Evolutionary conservation across 1,140 invertebrate species (phyloP), one percentile per base, ranked within the genome.

Genomic region (Dolichoris vasculosae): DNA sequence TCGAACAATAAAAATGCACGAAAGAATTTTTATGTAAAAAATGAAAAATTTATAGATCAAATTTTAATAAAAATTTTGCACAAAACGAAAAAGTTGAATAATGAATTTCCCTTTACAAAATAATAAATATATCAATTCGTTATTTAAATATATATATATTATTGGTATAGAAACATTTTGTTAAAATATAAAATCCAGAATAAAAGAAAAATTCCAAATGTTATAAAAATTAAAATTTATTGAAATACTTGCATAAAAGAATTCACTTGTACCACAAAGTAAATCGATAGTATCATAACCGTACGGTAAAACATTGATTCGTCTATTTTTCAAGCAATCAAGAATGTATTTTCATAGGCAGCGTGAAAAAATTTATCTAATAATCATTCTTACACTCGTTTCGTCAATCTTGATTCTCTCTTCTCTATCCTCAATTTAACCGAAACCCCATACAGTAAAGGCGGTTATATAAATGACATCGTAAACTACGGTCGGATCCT

Each of bases 401-500:
- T 78, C 75, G 75, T 59, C 76, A 32, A 79, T 84, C 63, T 69
- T n/a, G 59, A 84, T 79, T 77, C 59, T 26, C 51, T 59, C 43
- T 73, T 11, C 26, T 83, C 77, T 46, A 32, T 55, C 81, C 77
- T 85, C 84, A 81, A 85, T 81, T 73, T 75, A 51, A n/a, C 51
- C 35, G 64, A 82, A 67, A 51, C 48, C 48, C 32, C 17, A 38
- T 67, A 67, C 73, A 76, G 67, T 82, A 86, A 82, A 77, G 71
- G 48, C 40, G 46, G 38, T 64, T 48, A 40, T 35, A 75, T 77
- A 67, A 76, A 76, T 32, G 79, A 38, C 71, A 67, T 82, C 87
- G 46, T 87, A 87, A 87, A 87, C 82, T 77, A 76, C 7, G 26
- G 8, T 51, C 40, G 79, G 69, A 35, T 81, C 30, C 69, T 85